These are phyloP conservation scores for Sturnira hondurensis DNA, from an alignment of 2,113 vertebrate species.

Conservation along the genomic window DNA sequence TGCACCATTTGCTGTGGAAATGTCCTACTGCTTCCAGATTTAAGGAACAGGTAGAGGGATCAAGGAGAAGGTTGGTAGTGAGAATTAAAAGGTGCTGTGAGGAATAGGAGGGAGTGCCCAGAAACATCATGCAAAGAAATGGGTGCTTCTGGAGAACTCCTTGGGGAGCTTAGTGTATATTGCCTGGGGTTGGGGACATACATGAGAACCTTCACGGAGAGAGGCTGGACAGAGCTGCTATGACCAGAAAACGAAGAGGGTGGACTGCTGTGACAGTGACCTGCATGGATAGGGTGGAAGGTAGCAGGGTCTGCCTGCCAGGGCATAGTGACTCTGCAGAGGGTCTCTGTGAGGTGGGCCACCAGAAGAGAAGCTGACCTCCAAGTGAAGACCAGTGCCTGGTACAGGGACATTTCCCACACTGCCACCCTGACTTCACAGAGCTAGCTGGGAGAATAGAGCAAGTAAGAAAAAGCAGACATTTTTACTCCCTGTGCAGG, in stretches of 20 bases:
- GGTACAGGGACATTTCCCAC: background rate
- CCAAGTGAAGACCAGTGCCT: background rate
- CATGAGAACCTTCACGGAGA: background rate
- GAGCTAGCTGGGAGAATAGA: background rate
- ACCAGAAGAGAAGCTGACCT: background rate
- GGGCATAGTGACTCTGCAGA: background rate
- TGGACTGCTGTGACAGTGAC: too few relatives aligned
- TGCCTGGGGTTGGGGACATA: background rate
- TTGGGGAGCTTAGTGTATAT: background rate
- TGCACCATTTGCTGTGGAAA: background rate
- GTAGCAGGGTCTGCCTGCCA: background rate
- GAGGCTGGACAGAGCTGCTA: background rate
- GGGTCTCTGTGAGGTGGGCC: background rate
- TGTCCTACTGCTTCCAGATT: background rate
- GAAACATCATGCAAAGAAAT: background rate
- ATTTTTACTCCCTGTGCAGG: background rate
- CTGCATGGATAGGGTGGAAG: background rate
- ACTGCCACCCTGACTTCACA: background rate
- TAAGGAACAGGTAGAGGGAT: background rate
- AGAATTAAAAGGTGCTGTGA: background rate
- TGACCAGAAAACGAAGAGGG: background rate
- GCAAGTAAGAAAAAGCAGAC: fast-evolving
- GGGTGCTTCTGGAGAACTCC: background rate
- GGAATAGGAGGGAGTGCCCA: background rate
- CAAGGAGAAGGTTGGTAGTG: background rate